A percentile compares a stretch with the other conserved stretches of the same genome.
Evolutionary conservation across 2,797 vertebrate species (phyloP).

Genomic region (Melanotaenia boesemani): DNA sequence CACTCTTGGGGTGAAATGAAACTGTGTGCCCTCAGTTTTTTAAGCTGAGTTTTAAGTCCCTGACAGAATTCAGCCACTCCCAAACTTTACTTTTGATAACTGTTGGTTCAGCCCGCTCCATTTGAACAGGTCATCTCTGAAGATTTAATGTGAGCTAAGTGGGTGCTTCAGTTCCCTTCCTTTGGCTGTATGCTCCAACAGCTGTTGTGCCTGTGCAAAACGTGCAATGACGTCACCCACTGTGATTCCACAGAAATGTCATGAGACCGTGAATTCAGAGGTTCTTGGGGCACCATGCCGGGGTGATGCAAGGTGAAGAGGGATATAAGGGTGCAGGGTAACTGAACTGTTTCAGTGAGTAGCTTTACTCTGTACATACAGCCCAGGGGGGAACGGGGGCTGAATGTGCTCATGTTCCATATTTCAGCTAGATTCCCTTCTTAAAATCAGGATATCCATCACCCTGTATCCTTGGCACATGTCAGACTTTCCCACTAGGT

Average conservation of each 20-base stretch:
- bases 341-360: constrained; percentile 5
- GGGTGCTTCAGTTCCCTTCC: constrained; percentile 77
- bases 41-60: constrained; percentile 23
- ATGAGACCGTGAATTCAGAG: constrained; percentile 41
- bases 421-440: constrained; percentile 78
- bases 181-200: constrained; percentile 68
- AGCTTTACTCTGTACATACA: constrained; percentile 15
- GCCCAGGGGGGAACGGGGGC: not conserved
- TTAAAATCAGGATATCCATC: constrained; percentile 60
- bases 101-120: constrained; percentile 5
- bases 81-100: not conserved
- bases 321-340: constrained; percentile 34
- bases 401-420: constrained; percentile 38
- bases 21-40: constrained; percentile 6
- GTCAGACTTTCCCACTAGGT: constrained; percentile 5
- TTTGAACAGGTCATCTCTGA: constrained; percentile 39
- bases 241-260: constrained; percentile 75
- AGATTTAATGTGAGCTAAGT: constrained; percentile 63
- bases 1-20: constrained; percentile 33
- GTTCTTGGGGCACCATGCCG: constrained; percentile 33
- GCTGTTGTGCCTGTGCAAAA: constrained; percentile 86
- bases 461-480: constrained; percentile 40
- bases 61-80: constrained; percentile 12
- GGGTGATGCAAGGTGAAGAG: constrained; percentile 74
- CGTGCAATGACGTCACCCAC: constrained; percentile 84